Evolutionary conservation across 1,140 invertebrate genomes (phyloP).

Genomic region (Probaryconus sp.): DNA sequence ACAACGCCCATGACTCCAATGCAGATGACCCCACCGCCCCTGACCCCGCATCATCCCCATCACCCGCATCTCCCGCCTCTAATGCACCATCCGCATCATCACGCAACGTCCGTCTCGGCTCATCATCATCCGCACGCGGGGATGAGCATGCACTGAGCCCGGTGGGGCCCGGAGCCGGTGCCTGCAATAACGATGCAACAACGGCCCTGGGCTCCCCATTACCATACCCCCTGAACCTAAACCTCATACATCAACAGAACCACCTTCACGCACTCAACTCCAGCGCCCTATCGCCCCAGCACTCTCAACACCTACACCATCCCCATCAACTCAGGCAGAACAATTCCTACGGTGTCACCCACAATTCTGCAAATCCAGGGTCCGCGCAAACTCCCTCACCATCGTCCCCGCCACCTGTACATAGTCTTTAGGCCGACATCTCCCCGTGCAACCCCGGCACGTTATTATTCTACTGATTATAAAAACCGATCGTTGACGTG

Average conservation of each 20-base stretch:
- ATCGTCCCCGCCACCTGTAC: conserved; percentile 77
- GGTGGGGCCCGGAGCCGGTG: conserved; percentile 79
- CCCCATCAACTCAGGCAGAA: conserved; percentile 69
- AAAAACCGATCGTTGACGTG: conserved; percentile 64
- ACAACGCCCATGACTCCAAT: conserved; percentile 78
- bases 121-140: conserved; percentile 77
- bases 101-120: conserved; percentile 73
- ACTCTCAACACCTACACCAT: conserved; percentile 61
- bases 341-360: conserved; percentile 68
- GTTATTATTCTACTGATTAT: conserved; percentile 46
- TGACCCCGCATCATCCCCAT: conserved; percentile 77
- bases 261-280: conserved; percentile 53
- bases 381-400: conserved; percentile 75
- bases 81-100: conserved; percentile 78
- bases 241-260: conserved; percentile 72
- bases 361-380: conserved; percentile 71
- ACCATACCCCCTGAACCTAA: conserved; percentile 77
- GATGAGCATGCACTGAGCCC: conserved; percentile 81
- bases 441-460: conserved; percentile 65
- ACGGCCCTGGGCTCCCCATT: conserved; percentile 78
- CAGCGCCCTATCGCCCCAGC: conserved; percentile 44
- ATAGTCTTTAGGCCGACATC: conserved; percentile 75
- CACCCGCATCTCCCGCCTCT: conserved; percentile 77
- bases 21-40: conserved; percentile 77
- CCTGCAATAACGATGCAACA: conserved; percentile 75